phyloP scores from a whole-genome alignment of 2,888 invertebrate genomes.

The Pinctada fucata region DNA sequence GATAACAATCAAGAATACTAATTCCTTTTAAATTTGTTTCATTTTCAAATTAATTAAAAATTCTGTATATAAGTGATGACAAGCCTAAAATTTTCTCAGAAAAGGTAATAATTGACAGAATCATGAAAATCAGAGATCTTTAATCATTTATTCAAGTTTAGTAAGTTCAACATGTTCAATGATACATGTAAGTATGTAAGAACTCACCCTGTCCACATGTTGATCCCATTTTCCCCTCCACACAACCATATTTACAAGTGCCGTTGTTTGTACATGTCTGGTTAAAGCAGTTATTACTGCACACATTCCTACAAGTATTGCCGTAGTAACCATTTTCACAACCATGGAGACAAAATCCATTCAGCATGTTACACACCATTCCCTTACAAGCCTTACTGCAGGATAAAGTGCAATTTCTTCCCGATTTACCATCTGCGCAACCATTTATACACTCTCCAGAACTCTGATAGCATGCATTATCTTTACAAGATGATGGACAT shows the following conservation, averaged over 20 bases:
- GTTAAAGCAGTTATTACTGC: conserved; percentile 41
- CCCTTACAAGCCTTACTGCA: conserved; percentile 44
- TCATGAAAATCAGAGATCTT: too few species aligned
- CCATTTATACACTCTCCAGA: conserved; percentile 46
- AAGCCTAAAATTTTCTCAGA: too few species aligned
- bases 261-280: conserved; percentile 28
- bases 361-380: conserved; percentile 39
- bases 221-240: conserved; percentile 44
- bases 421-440: conserved; percentile 49
- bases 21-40: too few species aligned
- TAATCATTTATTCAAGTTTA: too few species aligned
- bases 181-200: too few species aligned
- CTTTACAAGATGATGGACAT: conserved; percentile 44
- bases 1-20: too few species aligned
- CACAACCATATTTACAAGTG: conserved; percentile 43
- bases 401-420: conserved; percentile 38
- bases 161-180: too few species aligned
- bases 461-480: conserved; percentile 37
- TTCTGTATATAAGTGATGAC: too few species aligned
- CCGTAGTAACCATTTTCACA: conserved; percentile 50
- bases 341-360: conserved; percentile 29
- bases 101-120: too few species aligned
- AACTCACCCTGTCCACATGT: too few species aligned
- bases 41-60: too few species aligned
- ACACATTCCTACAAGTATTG: conserved; percentile 39